Conservation (phyloP, 2,797 vertebrate species). For the Leucoraja ocellata region DNA sequence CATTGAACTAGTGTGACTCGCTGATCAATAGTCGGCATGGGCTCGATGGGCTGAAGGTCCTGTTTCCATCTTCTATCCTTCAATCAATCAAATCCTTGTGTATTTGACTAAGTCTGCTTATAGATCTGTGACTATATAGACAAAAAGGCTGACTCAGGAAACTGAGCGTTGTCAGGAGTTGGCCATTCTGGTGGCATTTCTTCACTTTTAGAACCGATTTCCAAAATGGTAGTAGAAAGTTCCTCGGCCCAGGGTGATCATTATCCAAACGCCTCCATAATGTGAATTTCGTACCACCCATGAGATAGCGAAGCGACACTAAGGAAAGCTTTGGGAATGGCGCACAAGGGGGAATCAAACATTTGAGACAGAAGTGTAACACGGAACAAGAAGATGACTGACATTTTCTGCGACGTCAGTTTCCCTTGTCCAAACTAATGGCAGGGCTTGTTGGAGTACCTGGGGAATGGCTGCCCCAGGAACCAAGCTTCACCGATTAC, state of each 20-base stretch:
- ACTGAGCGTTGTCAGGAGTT: neutral
- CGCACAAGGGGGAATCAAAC: neutral
- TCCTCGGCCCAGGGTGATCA: neutral
- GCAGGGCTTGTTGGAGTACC: neutral
- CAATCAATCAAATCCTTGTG: too few species aligned
- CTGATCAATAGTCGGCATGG: too few species aligned
- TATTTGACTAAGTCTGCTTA: neutral
- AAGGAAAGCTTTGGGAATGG: neutral
- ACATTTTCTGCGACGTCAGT: neutral
- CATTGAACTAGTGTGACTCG: too few species aligned
- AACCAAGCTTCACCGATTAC: constrained; percentile 14
- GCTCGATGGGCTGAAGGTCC: too few species aligned
- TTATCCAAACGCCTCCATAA: neutral
- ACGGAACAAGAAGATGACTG: neutral
- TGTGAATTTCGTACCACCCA: too few species aligned
- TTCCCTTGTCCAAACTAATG: neutral
- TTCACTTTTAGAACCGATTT: neutral
- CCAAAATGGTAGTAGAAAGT: neutral
- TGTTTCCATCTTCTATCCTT: too few species aligned
- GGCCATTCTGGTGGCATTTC: neutral
- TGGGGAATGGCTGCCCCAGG: neutral
- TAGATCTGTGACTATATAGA: neutral
- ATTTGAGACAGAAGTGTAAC: neutral
- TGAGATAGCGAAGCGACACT: neutral
- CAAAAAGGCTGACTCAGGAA: neutral